Evolutionary conservation across 2,113 vertebrate genomes (phyloP).

Genomic region (Chaetops frenatus): DNA sequence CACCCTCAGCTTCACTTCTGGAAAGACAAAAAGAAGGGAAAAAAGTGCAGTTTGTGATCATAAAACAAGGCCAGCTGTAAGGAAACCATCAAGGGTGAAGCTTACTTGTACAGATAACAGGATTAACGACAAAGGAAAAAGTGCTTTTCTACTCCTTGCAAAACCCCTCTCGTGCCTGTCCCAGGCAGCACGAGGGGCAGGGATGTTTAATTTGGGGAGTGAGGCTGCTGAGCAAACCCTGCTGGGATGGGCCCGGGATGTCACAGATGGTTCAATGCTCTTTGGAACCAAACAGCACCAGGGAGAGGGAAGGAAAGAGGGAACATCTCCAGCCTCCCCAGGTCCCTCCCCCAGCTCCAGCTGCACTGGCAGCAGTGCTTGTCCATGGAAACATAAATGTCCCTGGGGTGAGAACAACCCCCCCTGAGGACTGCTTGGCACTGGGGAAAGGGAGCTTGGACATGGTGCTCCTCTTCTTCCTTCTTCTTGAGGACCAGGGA

Average conservation of each 20-base stretch:
- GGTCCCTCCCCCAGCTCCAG: not conserved
- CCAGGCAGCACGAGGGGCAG: not conserved
- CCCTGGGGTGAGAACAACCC: not conserved
- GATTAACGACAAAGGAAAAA: not conserved
- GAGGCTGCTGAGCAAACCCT: not conserved
- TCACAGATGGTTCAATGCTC: not conserved
- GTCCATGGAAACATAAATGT: not conserved
- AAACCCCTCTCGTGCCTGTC: not conserved
- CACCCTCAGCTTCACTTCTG: not conserved
- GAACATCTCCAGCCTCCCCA: not conserved
- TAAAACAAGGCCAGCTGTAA: not conserved
- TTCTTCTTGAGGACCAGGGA: not conserved
- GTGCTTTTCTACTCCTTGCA: not conserved
- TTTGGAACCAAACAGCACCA: not conserved
- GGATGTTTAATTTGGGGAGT: not conserved
- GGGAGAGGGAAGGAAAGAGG: not conserved
- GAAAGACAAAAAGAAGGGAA: not conserved
- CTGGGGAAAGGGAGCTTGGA: not conserved
- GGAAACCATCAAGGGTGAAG: not conserved
- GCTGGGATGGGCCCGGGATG: accelerated
- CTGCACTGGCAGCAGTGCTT: not conserved
- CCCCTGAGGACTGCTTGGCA: not conserved
- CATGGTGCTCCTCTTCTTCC: accelerated
- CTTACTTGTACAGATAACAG: not conserved
- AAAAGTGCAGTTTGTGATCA: accelerated